Percentiles rank a stretch among this genome's conserved stretches.
Evolutionary conservation across 1,140 invertebrate genomes (phyloP).

Genomic region (Diabrotica undecimpunctata): DNA sequence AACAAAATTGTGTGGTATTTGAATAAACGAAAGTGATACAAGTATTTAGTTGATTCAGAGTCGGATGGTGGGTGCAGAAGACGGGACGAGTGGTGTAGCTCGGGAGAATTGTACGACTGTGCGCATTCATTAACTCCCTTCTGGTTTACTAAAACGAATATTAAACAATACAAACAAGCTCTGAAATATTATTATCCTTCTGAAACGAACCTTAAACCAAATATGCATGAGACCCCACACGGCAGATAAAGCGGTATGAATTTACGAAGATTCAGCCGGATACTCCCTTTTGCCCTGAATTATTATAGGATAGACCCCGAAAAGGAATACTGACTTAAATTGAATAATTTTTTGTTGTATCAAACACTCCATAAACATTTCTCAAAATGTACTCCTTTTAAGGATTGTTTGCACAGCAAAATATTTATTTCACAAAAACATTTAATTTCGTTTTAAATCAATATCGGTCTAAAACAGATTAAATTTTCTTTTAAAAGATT

Average conservation of each 20-base stretch:
- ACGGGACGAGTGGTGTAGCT: constrained; percentile 7
- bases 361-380: too few species aligned
- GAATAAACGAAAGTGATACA: background rate
- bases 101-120: constrained; percentile 30
- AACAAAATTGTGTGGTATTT: too few species aligned
- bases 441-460: too few species aligned
- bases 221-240: constrained; percentile 20
- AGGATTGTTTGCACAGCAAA: too few species aligned
- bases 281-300: background rate
- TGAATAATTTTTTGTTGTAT: background rate
- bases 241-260: constrained; percentile 20
- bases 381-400: too few species aligned
- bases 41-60: background rate
- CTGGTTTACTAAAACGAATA: constrained; percentile 38
- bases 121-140: constrained; percentile 38
- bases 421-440: too few species aligned
- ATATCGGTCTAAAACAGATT: too few species aligned
- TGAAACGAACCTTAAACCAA: constrained; percentile 26
- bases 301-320: background rate
- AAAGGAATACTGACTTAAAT: background rate
- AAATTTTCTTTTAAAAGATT: too few species aligned
- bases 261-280: constrained; percentile 12
- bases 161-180: constrained; percentile 40
- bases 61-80: background rate
- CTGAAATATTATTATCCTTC: constrained; percentile 38